Evolutionary conservation across 2,888 invertebrate genomes (phyloP).

Genomic region (Polymixis lichenea): DNA sequence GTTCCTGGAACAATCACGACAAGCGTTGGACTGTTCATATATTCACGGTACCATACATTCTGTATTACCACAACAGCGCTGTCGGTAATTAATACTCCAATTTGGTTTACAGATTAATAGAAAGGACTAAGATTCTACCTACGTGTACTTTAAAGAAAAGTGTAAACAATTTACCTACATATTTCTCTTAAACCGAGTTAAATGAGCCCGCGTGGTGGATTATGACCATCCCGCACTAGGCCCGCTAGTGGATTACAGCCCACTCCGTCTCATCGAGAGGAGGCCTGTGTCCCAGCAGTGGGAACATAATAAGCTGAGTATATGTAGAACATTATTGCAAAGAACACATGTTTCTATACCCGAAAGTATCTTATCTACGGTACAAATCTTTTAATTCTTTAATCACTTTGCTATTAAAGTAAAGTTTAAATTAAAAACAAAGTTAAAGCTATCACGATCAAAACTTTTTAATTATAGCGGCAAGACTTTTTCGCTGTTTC

Average conservation of each 20-base stretch:
- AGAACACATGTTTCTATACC: not conserved
- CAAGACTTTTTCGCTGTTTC: not conserved
- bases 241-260: too few relatives aligned
- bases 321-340: not conserved
- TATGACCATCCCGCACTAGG: too few relatives aligned
- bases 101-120: not conserved
- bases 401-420: constrained; percentile 5
- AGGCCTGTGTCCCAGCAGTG: too few relatives aligned
- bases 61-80: not conserved
- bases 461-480: constrained; percentile 26
- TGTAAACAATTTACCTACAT: too few relatives aligned
- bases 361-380: not conserved
- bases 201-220: too few relatives aligned
- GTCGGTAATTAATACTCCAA: not conserved
- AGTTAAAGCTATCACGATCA: constrained; percentile 15
- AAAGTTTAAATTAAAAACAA: constrained; percentile 35
- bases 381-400: constrained; percentile 1
- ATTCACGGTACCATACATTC: not conserved
- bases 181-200: not conserved
- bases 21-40: not conserved
- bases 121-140: not conserved
- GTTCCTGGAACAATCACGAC: not conserved
- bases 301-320: too few relatives aligned
- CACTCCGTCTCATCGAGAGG: too few relatives aligned
- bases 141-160: too few relatives aligned